Percentiles rank a stretch among this genome's conserved stretches.
phyloP scores from a whole-genome alignment of 2,888 invertebrate species.

The Perizoma flavofasciatum region DNA sequence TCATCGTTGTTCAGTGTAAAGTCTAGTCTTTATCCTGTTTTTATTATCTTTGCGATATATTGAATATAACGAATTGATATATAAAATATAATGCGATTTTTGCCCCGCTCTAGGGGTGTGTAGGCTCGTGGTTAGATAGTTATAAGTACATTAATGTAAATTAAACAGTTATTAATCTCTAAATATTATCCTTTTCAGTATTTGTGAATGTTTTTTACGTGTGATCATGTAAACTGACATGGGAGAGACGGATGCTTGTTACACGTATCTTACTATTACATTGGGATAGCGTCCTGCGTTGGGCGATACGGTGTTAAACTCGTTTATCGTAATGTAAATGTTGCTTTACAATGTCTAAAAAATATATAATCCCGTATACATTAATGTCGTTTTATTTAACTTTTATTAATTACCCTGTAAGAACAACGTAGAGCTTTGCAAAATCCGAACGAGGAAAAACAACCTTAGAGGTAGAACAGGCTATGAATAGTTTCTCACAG shows the following conservation, averaged over 20 bases:
- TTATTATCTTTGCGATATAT: slow-evolving; percentile 77
- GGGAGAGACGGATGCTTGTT: slow-evolving; percentile 46
- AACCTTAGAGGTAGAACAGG: too few species aligned
- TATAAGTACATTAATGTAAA: slow-evolving; percentile 80
- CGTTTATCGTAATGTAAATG: slow-evolving; percentile 82
- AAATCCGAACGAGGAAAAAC: not conserved
- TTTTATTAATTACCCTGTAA: not conserved
- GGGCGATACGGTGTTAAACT: slow-evolving; percentile 65
- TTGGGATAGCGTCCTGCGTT: slow-evolving; percentile 76
- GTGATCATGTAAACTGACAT: slow-evolving; percentile 58
- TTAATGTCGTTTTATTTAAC: slow-evolving; percentile 61
- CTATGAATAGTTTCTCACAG: too few species aligned
- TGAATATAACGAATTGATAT: slow-evolving; percentile 81
- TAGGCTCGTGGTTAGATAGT: slow-evolving; percentile 82
- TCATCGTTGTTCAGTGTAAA: slow-evolving; percentile 83
- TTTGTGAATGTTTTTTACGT: slow-evolving; percentile 77
- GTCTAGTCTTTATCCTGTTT: slow-evolving; percentile 84
- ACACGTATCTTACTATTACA: slow-evolving; percentile 79
- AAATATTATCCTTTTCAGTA: slow-evolving; percentile 79
- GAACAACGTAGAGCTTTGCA: not conserved
- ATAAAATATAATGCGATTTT: slow-evolving; percentile 73
- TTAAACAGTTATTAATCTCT: slow-evolving; percentile 79
- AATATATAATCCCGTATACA: slow-evolving; percentile 82
- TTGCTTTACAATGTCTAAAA: slow-evolving; percentile 84
- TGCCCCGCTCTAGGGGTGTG: slow-evolving; percentile 61